Evolutionary conservation across 2,888 invertebrate species (phyloP), one percentile per base, ranked within the genome.

Genomic region (Eupithecia inturbata): DNA sequence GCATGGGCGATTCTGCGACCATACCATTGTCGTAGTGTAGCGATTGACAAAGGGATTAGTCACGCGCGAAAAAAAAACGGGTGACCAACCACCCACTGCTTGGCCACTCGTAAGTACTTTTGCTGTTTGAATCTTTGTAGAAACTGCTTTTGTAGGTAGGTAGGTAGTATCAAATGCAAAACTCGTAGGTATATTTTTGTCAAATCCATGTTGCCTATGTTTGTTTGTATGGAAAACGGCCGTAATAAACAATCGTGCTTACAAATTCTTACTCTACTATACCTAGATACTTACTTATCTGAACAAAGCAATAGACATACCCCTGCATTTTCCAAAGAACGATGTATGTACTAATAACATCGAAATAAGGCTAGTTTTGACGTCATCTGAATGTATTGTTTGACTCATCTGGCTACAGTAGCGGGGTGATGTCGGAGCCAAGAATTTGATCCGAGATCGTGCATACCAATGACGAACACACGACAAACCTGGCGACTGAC

Each of bases 401-500:
- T 63, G 63, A 64, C n/a, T 68, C 12, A 53, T 31, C 41, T 67
- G 7, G 22, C 45, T 19, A 19, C 31, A 33, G 33, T 53, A 12
- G 28, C 67, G 3, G 16, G 14, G 16, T 26, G 26, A 45, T 67
- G 16, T 68, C 39, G 26, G 16, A 36, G 68, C 68, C 68, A 68
- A 68, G 57, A 68, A 60, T 68, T 26, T 60, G n/a, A 49, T 68
- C 53, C 26, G 12, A 19, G 53, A 33, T 28, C 28, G 53, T 53
- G 49, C 53, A 53, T 31, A 36, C 36, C 36, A 3, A 22, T 64
- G 64, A 64, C 64, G 64, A 64, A 68, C 26, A 57, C 7, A 60
- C 36, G 64, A 63, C 60, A 33, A 36, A 36, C 33, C 14, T 36
- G 22, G 33, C 16, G 31, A 26, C 33, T 57, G 57, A 57, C 53